These are phyloP conservation scores for Epistrophe eligans DNA, from an alignment of 2,888 invertebrate species.

Conservation along the genomic window DNA sequence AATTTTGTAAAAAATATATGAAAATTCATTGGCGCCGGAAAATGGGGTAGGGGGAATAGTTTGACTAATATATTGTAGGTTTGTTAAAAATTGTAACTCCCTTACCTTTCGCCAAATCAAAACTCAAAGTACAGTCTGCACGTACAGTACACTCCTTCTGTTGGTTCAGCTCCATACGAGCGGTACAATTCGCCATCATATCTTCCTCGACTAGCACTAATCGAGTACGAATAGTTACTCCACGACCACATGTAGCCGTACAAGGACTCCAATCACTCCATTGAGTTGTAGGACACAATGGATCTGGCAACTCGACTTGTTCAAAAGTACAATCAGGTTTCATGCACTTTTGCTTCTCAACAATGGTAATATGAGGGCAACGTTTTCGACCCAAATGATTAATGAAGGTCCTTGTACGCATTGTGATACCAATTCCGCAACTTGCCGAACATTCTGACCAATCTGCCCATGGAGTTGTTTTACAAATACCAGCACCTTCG, in stretches of 20 bases:
- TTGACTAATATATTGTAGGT: too few relatives aligned
- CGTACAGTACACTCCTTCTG: slow-evolving; percentile 89
- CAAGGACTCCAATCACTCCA: slow-evolving; percentile 98
- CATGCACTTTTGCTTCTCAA: slow-evolving; percentile 91
- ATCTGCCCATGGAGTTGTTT: slow-evolving; percentile 82
- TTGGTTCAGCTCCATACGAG: slow-evolving; percentile 89
- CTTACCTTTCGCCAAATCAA: slow-evolving; percentile 91
- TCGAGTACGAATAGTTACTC: slow-evolving; percentile 90
- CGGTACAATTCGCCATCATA: slow-evolving; percentile 87
- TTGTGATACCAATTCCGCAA: slow-evolving; percentile 92
- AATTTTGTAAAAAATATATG: too few relatives aligned
- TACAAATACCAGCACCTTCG: slow-evolving; percentile 82
- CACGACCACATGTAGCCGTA: slow-evolving; percentile 93
- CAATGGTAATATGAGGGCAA: slow-evolving; percentile 90
- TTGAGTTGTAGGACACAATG: slow-evolving; percentile 90
- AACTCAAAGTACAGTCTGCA: slow-evolving; percentile 89
- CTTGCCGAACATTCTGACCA: slow-evolving; percentile 92
- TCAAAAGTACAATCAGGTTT: slow-evolving; percentile 87
- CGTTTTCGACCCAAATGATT: slow-evolving; percentile 91
- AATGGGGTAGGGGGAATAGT: too few relatives aligned
- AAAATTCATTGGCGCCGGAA: too few relatives aligned
- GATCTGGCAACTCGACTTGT: slow-evolving; percentile 84
- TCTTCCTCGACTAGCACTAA: slow-evolving; percentile 88
- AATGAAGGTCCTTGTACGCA: slow-evolving; percentile 89
- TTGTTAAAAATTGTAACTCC: too few relatives aligned